Evolutionary conservation across 2,888 invertebrate species (phyloP).

Genomic region (Choreutis nemorana): DNA sequence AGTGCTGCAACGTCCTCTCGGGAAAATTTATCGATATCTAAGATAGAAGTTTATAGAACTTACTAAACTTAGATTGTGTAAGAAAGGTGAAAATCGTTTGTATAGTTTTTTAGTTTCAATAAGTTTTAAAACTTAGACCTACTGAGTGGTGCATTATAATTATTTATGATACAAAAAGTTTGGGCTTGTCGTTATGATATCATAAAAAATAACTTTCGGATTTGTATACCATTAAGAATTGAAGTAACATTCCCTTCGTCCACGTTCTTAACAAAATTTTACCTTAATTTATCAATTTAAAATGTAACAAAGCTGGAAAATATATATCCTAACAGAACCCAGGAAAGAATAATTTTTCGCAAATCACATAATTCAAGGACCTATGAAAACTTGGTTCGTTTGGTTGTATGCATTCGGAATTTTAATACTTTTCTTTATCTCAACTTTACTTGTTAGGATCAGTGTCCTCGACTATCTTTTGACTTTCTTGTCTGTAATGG

Average conservation of each 20-base stretch:
- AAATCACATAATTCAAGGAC: slow-evolving; percentile 20
- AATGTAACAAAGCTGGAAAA: too few relatives aligned
- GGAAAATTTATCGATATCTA: slow-evolving; percentile 29
- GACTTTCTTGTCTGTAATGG: too few relatives aligned
- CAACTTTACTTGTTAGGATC: slow-evolving; percentile 50
- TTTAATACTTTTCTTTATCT: slow-evolving; percentile 56
- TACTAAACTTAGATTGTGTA: slow-evolving; percentile 10
- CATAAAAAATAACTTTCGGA: slow-evolving; percentile 3
- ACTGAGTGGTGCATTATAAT: slow-evolving; percentile 3
- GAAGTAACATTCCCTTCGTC: slow-evolving; percentile 2
- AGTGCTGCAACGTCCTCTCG: slow-evolving; percentile 22
- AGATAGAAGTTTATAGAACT: slow-evolving; percentile 12
- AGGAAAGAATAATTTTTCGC: slow-evolving; percentile 3
- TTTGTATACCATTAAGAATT: slow-evolving; percentile 2
- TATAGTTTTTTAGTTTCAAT: slow-evolving; percentile 5
- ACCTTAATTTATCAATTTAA: too few relatives aligned
- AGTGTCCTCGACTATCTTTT: too few relatives aligned
- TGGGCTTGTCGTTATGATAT: slow-evolving; percentile 3
- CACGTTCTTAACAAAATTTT: slow-evolving; percentile 2
- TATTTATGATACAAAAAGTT: slow-evolving; percentile 1
- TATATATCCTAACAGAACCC: slow-evolving; percentile 1
- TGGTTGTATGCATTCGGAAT: slow-evolving; percentile 59
- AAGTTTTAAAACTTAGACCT: not conserved
- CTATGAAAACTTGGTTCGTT: slow-evolving; percentile 62
- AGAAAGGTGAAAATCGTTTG: slow-evolving; percentile 8